Evolutionary conservation across 2,888 invertebrate species (phyloP).

Genomic region (Oscheius sp.): DNA sequence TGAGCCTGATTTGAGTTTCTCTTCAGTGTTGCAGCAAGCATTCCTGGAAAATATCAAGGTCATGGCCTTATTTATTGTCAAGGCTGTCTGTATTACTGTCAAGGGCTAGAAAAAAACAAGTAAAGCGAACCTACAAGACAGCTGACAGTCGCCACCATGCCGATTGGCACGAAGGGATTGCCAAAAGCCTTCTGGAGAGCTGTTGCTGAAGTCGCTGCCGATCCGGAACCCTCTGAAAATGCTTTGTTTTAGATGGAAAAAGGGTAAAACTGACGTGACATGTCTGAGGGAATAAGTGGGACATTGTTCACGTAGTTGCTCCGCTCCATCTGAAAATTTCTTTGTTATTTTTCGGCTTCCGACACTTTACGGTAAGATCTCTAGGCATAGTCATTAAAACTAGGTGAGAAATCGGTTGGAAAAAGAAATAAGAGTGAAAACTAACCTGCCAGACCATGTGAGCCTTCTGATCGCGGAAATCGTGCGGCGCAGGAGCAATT

Average conservation of each 20-base stretch:
- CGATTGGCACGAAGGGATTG: constrained; percentile 67
- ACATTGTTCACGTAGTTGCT: constrained; percentile 48
- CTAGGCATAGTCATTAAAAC: not conserved
- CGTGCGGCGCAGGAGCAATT: constrained; percentile 49
- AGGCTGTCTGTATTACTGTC: not conserved
- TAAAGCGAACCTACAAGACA: constrained; percentile 58
- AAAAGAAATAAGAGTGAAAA: not conserved
- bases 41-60: constrained; percentile 48
- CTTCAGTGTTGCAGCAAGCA: constrained; percentile 60
- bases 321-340: constrained; percentile 45
- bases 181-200: constrained; percentile 56
- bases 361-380: not conserved
- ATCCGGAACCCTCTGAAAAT: constrained; percentile 38
- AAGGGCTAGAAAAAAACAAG: not conserved
- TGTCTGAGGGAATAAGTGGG: constrained; percentile 63
- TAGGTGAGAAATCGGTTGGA: not conserved
- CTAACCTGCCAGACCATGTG: constrained; percentile 62
- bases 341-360: not conserved
- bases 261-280: constrained; percentile 45
- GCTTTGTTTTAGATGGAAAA: not conserved
- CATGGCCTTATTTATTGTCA: not conserved
- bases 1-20: constrained; percentile 60
- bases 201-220: constrained; percentile 35
- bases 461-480: constrained; percentile 60
- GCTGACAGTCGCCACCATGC: constrained; percentile 64